Percentiles rank a stretch among this genome's conserved stretches.
Evolutionary conservation across 1,140 invertebrate genomes (phyloP).

Genomic region (Trissolcus basalis): DNA sequence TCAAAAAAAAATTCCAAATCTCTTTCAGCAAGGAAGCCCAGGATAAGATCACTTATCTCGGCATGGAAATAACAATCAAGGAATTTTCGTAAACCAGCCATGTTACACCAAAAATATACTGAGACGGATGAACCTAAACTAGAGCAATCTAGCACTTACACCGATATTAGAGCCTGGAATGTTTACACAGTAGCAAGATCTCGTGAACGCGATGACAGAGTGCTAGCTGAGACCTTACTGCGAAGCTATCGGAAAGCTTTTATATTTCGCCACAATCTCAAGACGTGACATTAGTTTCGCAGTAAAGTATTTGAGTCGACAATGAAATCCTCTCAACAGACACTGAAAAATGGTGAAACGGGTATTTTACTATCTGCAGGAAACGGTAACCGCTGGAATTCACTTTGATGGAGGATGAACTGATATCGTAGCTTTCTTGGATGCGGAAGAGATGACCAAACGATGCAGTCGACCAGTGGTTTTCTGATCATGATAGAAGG

Average conservation of each 20-base stretch:
- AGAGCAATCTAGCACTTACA: background rate
- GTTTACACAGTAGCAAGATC: too few relatives aligned
- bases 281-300: slow-evolving; percentile 1
- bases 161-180: background rate
- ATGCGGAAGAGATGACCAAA: background rate
- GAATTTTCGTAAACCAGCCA: slow-evolving; percentile 4
- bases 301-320: background rate
- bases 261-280: background rate
- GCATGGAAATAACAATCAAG: background rate
- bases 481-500: background rate
- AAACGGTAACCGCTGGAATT: background rate
- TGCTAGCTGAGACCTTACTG: background rate
- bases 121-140: background rate
- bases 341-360: background rate
- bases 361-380: background rate
- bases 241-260: background rate
- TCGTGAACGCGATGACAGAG: background rate
- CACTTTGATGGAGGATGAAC: background rate
- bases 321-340: background rate
- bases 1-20: slow-evolving; percentile 6
- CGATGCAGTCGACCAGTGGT: slow-evolving; percentile 1
- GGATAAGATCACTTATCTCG: background rate
- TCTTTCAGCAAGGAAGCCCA: background rate
- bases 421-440: background rate
- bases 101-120: slow-evolving; percentile 3